Base-by-base conservation (phyloP, 2,797 vertebrate genomes). In the Pempheris klunzingeri region DNA sequence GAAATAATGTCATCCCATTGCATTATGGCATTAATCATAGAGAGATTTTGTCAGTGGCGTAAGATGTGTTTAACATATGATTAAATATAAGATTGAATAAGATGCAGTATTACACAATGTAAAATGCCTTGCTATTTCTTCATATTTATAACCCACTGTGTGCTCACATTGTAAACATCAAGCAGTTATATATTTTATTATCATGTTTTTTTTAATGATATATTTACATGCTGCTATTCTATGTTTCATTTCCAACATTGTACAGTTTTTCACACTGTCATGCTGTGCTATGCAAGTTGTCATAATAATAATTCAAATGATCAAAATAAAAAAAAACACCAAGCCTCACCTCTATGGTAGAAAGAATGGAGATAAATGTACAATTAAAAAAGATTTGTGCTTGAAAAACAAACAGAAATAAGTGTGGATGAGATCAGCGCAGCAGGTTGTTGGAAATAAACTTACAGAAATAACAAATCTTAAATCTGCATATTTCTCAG, bases 191-290 rank as follows among this genome's bases (percentile, higher is more conserved):
- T 52, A n/a, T n/a, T n/a, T n/a, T n/a, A n/a, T n/a, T n/a, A n/a
- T n/a, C n/a, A n/a, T n/a, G n/a, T n/a, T n/a, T n/a, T n/a, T n/a
- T n/a, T n/a, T n/a, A n/a, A n/a, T n/a, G n/a, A n/a, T n/a, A 41
- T 30, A 32, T 55, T 54, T 7, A 67, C 38, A 30, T 30, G 49
- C 64, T 54, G 20, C 49, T 54, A 43, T 43, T 67, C 43, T 34
- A 12, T 60, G 44, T 49, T 49, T 63, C 2, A 34, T 32, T 49
- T 49, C 47, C 18, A 9, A 47, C 30, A 22, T 30, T 32, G 11
- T 17, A 4, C 7, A 28, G n/a, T n/a, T 32, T 32, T 6, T 6
- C 30, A 32, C 7, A 17, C 28, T 47, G 44, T 15, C 39, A 34
- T 28, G 34, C 8, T 24, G 17, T 28, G 41, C 34, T 64, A 32